phyloP scores from a whole-genome alignment of 2,113 vertebrate species.

The Struthio camelus region DNA sequence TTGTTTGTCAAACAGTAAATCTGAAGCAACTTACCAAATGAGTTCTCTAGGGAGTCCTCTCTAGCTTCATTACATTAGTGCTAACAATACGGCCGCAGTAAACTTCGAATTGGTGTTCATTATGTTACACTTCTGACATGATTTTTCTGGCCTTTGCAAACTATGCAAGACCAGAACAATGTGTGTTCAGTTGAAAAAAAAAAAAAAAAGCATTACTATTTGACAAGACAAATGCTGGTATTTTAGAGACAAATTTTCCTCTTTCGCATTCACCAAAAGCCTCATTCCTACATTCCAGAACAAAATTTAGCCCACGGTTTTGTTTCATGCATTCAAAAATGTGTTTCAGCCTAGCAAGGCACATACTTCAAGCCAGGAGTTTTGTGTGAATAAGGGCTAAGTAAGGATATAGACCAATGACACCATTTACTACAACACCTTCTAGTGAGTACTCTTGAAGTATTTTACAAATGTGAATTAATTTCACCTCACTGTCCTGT shows the following conservation, averaged over 20 bases:
- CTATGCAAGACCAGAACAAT: not conserved
- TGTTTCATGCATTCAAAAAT: not conserved
- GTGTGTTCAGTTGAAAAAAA: not conserved
- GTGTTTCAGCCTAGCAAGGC: not conserved
- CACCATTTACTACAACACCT: not conserved
- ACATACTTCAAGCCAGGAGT: not conserved
- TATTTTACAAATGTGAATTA: not conserved
- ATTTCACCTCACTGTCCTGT: not conserved
- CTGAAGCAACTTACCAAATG: conserved; percentile 13
- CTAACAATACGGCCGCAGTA: not conserved
- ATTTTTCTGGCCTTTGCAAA: conserved; percentile 4
- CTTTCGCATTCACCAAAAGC: not conserved
- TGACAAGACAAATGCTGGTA: not conserved
- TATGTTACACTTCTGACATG: not conserved
- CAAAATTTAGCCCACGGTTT: not conserved
- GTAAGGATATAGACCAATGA: not conserved
- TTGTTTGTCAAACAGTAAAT: conserved; percentile 30
- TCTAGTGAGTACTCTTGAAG: not conserved
- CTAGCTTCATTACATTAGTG: not conserved
- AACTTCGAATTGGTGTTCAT: not conserved
- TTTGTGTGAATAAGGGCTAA: not conserved
- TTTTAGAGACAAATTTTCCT: not conserved
- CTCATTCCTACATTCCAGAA: not conserved
- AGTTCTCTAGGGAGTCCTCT: conserved; percentile 3
- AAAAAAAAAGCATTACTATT: not conserved